Percentiles rank a stretch among this genome's conserved stretches.
Evolutionary conservation across 2,113 vertebrate genomes (phyloP).

Genomic region (Hypocryptadius cinnamomeus): DNA sequence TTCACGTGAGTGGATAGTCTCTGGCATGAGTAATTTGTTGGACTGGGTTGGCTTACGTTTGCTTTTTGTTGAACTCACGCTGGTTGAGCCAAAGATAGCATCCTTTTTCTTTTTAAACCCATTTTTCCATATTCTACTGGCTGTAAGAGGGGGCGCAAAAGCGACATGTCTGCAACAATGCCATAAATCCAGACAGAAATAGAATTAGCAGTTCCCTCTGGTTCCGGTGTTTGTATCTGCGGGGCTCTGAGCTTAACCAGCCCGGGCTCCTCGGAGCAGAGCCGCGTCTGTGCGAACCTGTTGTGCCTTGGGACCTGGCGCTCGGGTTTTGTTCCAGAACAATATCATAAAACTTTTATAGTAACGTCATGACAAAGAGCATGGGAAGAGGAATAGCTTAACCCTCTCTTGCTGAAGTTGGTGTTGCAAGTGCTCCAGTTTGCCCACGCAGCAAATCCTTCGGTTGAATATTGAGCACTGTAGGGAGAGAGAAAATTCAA

Average conservation of each 20-base stretch:
- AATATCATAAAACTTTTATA: constrained; percentile 36
- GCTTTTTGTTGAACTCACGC: background rate
- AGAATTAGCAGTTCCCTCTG: constrained; percentile 14
- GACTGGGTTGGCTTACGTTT: background rate
- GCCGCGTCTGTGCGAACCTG: background rate
- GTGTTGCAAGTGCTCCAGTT: background rate
- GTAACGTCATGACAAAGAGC: background rate
- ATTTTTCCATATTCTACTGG: constrained; percentile 11
- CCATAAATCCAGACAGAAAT: constrained; percentile 42
- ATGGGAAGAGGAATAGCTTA: constrained; percentile 8
- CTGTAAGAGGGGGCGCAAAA: background rate
- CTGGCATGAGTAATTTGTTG: constrained; percentile 31
- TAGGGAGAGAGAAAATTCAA: background rate
- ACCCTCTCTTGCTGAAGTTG: background rate
- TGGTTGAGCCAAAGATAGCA: constrained; percentile 15
- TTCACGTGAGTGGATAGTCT: constrained; percentile 28
- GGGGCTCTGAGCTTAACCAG: background rate
- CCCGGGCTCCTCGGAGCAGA: background rate
- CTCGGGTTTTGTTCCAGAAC: constrained; percentile 10
- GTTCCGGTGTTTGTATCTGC: background rate
- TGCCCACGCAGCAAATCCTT: background rate
- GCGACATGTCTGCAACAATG: background rate
- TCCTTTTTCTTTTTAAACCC: constrained; percentile 36
- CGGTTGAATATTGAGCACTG: accelerated
- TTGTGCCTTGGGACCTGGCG: background rate